phyloP scores from a whole-genome alignment of 2,797 vertebrate genomes.

The Channallabes apus region DNA sequence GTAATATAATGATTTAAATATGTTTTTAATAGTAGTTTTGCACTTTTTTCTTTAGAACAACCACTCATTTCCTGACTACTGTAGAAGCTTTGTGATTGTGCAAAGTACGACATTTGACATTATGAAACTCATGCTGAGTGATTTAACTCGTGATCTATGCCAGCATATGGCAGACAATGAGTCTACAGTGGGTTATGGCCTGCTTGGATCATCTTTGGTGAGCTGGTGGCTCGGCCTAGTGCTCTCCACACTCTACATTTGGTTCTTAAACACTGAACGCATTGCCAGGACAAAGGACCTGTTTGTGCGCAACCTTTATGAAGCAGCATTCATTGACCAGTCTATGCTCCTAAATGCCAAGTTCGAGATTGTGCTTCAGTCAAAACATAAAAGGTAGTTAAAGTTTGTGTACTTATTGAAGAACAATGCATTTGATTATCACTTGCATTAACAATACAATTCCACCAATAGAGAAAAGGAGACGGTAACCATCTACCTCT shows the following conservation, averaged over 20 bases:
- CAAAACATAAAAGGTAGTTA: not conserved
- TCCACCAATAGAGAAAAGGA: constrained; percentile 42
- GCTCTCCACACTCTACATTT: constrained; percentile 74
- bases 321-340: constrained; percentile 79
- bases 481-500: constrained; percentile 74
- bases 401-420: not conserved
- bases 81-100: not conserved
- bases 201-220: constrained; percentile 40
- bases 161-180: not conserved
- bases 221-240: constrained; percentile 78
- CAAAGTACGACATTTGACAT: accelerated
- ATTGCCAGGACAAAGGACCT: constrained; percentile 80
- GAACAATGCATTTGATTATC: not conserved
- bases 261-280: constrained; percentile 73
- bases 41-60: not conserved
- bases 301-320: constrained; percentile 78
- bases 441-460: not conserved
- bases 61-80: constrained; percentile 2
- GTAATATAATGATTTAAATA: not conserved
- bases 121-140: constrained; percentile 9
- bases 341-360: constrained; percentile 79
- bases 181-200: not conserved
- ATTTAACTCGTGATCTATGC: constrained; percentile 32
- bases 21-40: not conserved
- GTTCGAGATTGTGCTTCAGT: constrained; percentile 64